Base-by-base conservation (phyloP, 2,888 invertebrate genomes). In the Eledona agricola region DNA sequence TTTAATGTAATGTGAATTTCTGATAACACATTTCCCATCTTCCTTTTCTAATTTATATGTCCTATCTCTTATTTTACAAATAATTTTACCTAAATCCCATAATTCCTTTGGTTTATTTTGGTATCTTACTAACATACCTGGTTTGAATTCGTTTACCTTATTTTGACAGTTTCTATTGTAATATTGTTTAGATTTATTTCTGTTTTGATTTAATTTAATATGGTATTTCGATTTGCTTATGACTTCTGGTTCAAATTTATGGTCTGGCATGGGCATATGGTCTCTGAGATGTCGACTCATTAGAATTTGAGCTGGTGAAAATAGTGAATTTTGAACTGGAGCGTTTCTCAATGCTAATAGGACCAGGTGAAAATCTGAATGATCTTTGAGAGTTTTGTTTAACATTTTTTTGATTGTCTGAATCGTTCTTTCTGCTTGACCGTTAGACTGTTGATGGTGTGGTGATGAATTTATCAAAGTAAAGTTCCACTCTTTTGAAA, bases 381-480 rank as follows among this genome's bases (percentile, higher is more conserved):
- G 7, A 11, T 19, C 31, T 53, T 35, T 42, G 12, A 32, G 3
- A 7, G 22, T 9, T 47, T 55, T 55, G 19, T 29, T 42, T 9
- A 52, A 15, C 3, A 46, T n/a, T 28, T 55, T 55, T 47, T 55
- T 55, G 5, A 51, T 29, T 4, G 55, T 52, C 28, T 55, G 55
- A 10, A 55, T 46, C 2, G 40, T 29, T 25, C 55, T 29, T 32
- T 55, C 47, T 5, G 35, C 34, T 13, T 19, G 22, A 3, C 51
- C 55, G 25, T 55, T 52, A 3, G 40, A 29, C 23, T 55, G 55
- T 47, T 45, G 55, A 13, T 55, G 40, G n/a, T 32, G 3, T 13
- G 51, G 55, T 13, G 55, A 46, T 6, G 20, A 2, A 3, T 2
- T 38, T 16, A 26, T 15, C 6, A 40, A 12, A 3, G 5, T 22